phyloP scores from a whole-genome alignment of 2,113 vertebrate genomes.

The Bos javanicus region DNA sequence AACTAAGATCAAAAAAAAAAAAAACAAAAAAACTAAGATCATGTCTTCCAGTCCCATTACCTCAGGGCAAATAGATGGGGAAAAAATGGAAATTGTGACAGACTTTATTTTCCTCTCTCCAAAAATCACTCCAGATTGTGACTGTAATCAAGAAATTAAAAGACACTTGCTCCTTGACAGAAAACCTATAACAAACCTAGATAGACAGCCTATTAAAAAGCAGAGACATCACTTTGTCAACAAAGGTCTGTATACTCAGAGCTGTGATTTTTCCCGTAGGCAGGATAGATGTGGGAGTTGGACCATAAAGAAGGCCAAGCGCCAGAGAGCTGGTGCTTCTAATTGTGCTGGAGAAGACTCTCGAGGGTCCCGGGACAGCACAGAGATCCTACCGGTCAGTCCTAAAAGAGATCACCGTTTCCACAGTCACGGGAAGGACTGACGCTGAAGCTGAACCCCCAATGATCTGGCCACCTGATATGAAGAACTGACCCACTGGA shows the following conservation, averaged over 20 bases:
- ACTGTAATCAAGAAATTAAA: background rate
- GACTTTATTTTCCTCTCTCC: background rate
- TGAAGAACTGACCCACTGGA: background rate
- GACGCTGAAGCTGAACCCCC: background rate
- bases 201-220: background rate
- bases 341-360: background rate
- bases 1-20: background rate
- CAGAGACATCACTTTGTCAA: background rate
- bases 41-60: background rate
- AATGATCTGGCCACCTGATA: background rate
- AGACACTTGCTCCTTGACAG: background rate
- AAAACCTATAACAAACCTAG: background rate
- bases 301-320: background rate
- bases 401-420: background rate
- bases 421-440: background rate
- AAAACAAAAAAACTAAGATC: background rate
- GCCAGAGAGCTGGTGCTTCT: background rate
- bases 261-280: background rate
- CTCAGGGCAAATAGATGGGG: background rate
- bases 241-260: background rate
- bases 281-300: background rate
- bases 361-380: background rate
- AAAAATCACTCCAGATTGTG: background rate
- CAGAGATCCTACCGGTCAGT: background rate
- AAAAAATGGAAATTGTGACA: background rate